Percentiles rank a stretch among this genome's conserved stretches.
Conservation (phyloP, 2,888 invertebrate genomes). For the Epinotia demarniana region DNA sequence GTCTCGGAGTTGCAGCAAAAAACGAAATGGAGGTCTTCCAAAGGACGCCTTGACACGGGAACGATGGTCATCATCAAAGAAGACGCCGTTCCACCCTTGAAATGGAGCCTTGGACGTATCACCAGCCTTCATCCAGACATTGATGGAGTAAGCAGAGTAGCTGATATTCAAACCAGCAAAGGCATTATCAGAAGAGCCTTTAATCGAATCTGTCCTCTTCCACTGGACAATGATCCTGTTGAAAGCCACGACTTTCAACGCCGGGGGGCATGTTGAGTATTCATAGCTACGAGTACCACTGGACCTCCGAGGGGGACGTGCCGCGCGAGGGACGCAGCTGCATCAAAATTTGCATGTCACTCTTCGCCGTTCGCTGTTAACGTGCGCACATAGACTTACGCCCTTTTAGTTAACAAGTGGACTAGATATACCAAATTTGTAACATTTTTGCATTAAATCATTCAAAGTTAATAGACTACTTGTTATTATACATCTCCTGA, state of each 20-base stretch:
- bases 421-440: no score
- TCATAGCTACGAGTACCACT: not conserved
- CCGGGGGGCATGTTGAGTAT: conserved; percentile 21
- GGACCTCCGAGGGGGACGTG: not conserved
- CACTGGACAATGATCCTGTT: no score
- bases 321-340: not conserved
- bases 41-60: not conserved
- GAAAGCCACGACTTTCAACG: conserved; percentile 21
- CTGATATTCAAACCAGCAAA: conserved; percentile 8
- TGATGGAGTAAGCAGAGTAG: conserved; percentile 34
- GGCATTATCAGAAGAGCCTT: no score
- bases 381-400: no score
- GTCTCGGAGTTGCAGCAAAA: no score
- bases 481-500: not conserved
- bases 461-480: not conserved
- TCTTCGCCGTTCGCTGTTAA: no score
- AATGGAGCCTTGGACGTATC: not conserved
- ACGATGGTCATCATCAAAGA: conserved; percentile 19
- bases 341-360: conserved; percentile 5
- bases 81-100: conserved; percentile 8
- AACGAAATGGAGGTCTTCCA: no score
- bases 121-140: no score
- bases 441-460: no score
- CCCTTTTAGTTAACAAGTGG: no score
- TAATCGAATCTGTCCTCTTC: no score